Evolutionary conservation across 2,113 vertebrate genomes (phyloP).

Genomic region (Asarcornis scutulata): DNA sequence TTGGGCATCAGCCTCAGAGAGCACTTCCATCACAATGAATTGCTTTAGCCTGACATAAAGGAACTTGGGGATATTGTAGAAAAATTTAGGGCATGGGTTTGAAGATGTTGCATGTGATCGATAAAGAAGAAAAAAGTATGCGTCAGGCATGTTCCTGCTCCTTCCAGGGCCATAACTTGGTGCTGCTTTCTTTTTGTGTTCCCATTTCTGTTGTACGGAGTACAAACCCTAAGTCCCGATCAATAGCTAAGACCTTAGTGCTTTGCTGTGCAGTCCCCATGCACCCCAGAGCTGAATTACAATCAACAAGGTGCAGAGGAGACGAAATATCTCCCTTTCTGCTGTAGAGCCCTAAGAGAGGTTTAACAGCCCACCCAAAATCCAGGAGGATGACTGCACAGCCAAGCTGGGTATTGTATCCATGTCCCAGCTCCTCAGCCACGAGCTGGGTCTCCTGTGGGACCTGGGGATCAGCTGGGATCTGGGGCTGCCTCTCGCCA

Average conservation of each 20-base stretch:
- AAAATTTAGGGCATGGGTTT: neutral
- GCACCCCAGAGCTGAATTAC: neutral
- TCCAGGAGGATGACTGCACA: neutral
- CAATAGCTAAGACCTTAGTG: neutral
- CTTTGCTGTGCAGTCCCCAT: accelerated
- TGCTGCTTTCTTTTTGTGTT: accelerated
- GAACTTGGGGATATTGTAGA: neutral
- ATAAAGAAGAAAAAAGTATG: neutral
- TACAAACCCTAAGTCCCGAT: neutral
- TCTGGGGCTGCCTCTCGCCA: neutral
- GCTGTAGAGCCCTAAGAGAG: neutral
- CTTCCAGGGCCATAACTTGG: neutral
- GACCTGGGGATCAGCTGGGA: neutral
- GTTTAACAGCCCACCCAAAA: neutral
- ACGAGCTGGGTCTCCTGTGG: neutral
- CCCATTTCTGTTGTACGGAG: neutral
- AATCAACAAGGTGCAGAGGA: neutral
- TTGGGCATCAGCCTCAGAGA: neutral
- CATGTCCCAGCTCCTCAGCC: neutral
- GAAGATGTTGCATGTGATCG: neutral
- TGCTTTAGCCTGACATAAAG: neutral
- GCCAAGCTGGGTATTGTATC: neutral
- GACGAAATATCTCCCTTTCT: neutral
- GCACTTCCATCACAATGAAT: neutral
- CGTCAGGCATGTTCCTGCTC: accelerated